Conservation (phyloP, 2,113 vertebrate genomes). For the Isichthys henryi region DNA sequence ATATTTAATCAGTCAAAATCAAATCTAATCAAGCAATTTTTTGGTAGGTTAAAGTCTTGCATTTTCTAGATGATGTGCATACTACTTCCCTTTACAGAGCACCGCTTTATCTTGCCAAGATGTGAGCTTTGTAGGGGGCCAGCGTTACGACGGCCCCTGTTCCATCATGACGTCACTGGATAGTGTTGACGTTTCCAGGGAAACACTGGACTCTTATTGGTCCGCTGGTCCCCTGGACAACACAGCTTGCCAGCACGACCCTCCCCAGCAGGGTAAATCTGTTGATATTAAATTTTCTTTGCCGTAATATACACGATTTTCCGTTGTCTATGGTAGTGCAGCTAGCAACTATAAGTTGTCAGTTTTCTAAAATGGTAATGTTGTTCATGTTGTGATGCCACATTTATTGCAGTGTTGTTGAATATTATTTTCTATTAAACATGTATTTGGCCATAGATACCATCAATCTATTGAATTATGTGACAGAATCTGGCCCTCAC, state of each 20-base stretch:
- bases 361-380: not conserved
- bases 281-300: constrained; percentile 11
- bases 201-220: constrained; percentile 76
- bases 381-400: not conserved
- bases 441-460: constrained; percentile 32
- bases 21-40: not conserved
- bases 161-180: constrained; percentile 56
- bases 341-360: not conserved
- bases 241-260: constrained; percentile 48
- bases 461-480: constrained; percentile 16
- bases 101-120: constrained; percentile 65
- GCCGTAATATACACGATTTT: constrained; percentile 17
- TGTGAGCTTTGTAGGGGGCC: constrained; percentile 61
- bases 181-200: constrained; percentile 79
- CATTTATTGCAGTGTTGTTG: not conserved
- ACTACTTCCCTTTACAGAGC: constrained; percentile 54
- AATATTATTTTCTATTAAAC: not conserved
- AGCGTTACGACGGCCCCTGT: constrained; percentile 53
- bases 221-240: constrained; percentile 60
- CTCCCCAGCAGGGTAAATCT: constrained; percentile 48
- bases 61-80: not conserved
- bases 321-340: not conserved
- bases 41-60: not conserved
- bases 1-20: not conserved
- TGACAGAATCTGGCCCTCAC: constrained; percentile 33